These are phyloP conservation scores for Odocoileus virginianus DNA, from an alignment of 2,113 vertebrate species.

Conservation along the genomic window DNA sequence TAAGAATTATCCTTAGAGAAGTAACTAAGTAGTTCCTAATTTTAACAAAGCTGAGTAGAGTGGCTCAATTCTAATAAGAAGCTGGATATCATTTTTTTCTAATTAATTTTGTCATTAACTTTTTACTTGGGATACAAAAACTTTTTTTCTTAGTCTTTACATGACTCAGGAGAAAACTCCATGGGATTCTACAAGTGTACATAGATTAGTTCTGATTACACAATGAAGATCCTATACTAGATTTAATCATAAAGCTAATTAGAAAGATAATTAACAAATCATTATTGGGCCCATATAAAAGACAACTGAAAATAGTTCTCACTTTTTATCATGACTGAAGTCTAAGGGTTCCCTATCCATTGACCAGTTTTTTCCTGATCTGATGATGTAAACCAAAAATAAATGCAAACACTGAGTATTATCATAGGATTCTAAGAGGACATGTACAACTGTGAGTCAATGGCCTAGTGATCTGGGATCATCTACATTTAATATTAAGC, in stretches of 20 bases:
- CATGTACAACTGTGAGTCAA: neutral
- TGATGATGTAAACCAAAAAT: neutral
- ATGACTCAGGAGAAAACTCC: neutral
- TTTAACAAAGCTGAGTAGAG: neutral
- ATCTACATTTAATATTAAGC: neutral
- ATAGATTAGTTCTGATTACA: neutral
- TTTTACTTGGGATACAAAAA: conserved; percentile 9
- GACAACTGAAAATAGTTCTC: conserved; percentile 1
- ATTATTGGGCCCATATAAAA: conserved; percentile 18
- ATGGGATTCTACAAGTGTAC: neutral
- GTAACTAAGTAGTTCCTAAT: neutral
- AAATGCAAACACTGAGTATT: neutral
- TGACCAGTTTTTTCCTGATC: neutral
- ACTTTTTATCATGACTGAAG: neutral
- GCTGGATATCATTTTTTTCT: neutral
- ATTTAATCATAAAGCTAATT: conserved; percentile 50
- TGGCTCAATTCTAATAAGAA: conserved; percentile 11
- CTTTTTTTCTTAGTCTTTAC: neutral
- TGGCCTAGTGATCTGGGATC: neutral
- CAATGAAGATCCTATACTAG: neutral
- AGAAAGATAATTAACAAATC: conserved; percentile 35
- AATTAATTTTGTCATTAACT: conserved; percentile 47
- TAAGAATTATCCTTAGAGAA: neutral
- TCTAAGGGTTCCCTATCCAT: neutral
- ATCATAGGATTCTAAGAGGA: neutral